Percentiles rank a stretch among this genome's conserved stretches.
phyloP scores from a whole-genome alignment of 2,113 vertebrate genomes.

The Clupea harengus region DNA sequence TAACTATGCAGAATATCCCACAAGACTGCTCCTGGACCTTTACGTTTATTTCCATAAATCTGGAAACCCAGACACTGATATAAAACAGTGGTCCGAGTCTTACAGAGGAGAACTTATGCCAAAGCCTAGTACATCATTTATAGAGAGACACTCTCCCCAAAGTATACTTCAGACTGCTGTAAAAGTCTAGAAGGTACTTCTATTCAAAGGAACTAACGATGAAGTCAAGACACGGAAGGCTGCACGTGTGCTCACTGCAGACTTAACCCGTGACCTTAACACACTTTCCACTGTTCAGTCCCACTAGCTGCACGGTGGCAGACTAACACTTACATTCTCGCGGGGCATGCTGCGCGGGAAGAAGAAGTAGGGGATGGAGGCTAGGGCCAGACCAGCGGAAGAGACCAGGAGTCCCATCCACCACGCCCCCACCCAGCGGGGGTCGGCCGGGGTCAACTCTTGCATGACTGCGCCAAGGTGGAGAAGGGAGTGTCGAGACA shows the following conservation, averaged over 20 bases:
- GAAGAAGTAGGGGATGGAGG: constrained; percentile 92
- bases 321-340: constrained; percentile 53
- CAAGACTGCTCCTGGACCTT: not conserved
- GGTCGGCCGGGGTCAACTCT: constrained; percentile 75
- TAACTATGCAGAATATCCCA: not conserved
- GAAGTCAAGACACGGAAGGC: not conserved
- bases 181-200: not conserved
- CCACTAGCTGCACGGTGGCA: not conserved
- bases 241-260: not conserved
- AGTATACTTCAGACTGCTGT: not conserved
- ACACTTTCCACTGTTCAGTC: too few relatives aligned
- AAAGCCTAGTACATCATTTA: not conserved
- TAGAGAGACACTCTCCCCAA: not conserved
- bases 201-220: not conserved
- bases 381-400: constrained; percentile 75
- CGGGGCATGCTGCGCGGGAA: constrained; percentile 76
- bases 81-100: not conserved
- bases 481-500: not conserved
- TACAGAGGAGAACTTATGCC: not conserved
- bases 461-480: constrained; percentile 47
- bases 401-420: constrained; percentile 92
- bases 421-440: constrained; percentile 96
- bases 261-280: not conserved
- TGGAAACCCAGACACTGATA: not conserved
- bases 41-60: not conserved